Percentiles rank a stretch among this genome's conserved stretches.
phyloP scores from a whole-genome alignment of 2,113 vertebrate species.

The Callionymus lyra region DNA sequence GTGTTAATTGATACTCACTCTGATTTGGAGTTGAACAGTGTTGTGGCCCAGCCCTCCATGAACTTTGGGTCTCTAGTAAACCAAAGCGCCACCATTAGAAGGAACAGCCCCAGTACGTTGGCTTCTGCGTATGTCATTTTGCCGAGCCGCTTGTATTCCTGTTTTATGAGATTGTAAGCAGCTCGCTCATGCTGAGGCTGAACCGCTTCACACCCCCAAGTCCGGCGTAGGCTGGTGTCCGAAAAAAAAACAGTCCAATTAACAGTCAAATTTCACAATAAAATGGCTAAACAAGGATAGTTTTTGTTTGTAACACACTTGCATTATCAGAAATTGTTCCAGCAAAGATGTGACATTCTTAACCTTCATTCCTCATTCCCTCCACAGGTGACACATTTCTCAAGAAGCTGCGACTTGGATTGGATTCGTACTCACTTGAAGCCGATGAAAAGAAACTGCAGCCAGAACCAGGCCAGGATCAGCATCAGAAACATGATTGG shows the following conservation, averaged over 20 bases:
- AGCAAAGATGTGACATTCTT: too few species aligned
- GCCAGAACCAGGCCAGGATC: constrained; percentile 82
- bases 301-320: too few species aligned
- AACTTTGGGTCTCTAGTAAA: constrained; percentile 88
- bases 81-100: constrained; percentile 81
- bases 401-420: neutral
- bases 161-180: constrained; percentile 63
- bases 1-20: too few species aligned
- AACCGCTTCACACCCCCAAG: constrained; percentile 66
- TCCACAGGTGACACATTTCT: too few species aligned
- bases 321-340: too few species aligned
- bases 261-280: neutral
- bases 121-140: constrained; percentile 75
- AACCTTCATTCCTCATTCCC: too few species aligned
- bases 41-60: constrained; percentile 79
- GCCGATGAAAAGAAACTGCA: constrained; percentile 76
- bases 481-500: constrained; percentile 89
- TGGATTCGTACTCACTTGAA: constrained; percentile 70
- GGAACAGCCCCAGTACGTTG: constrained; percentile 76
- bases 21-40: constrained; percentile 67
- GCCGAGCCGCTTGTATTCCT: constrained; percentile 75
- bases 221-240: constrained; percentile 66
- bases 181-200: constrained; percentile 63
- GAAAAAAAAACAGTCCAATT: too few species aligned
- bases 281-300: too few species aligned